Evolutionary conservation across 2,888 invertebrate species (phyloP).

Genomic region (Amphimallon solstitiale): DNA sequence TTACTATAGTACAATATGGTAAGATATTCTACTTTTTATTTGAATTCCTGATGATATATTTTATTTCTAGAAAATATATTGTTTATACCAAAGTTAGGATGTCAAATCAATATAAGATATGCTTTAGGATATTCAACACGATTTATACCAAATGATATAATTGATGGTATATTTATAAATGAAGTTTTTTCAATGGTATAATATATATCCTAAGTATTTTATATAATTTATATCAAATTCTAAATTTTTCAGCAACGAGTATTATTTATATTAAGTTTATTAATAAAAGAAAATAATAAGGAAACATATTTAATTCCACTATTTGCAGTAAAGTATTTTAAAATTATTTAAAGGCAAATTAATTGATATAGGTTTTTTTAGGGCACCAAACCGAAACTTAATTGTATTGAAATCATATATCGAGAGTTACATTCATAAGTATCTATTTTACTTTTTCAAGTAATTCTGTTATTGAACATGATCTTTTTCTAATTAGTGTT

Average conservation of each 20-base stretch:
- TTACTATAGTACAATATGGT: slow-evolving; percentile 54
- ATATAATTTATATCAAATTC: slow-evolving; percentile 21
- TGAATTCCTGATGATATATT: neutral
- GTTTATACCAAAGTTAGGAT: slow-evolving; percentile 58
- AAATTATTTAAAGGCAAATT: neutral
- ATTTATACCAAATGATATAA: slow-evolving; percentile 57
- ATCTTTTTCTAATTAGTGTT: neutral
- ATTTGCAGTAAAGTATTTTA: slow-evolving; percentile 56
- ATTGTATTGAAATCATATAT: slow-evolving; percentile 59
- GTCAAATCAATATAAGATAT: slow-evolving; percentile 58
- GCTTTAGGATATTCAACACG: slow-evolving; percentile 53
- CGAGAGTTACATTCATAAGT: slow-evolving; percentile 43
- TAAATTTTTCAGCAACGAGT: slow-evolving; percentile 58
- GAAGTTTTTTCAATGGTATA: slow-evolving; percentile 63
- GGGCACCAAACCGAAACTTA: slow-evolving; percentile 58
- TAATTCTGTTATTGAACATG: neutral
- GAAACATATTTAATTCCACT: slow-evolving; percentile 56
- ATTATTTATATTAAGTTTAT: slow-evolving; percentile 59
- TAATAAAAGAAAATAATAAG: slow-evolving; percentile 58
- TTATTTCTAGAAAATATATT: slow-evolving; percentile 54
- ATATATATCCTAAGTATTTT: slow-evolving; percentile 10
- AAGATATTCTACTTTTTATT: slow-evolving; percentile 35
- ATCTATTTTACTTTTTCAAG: neutral
- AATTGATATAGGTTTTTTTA: slow-evolving; percentile 46
- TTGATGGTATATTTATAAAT: slow-evolving; percentile 62